Evolutionary conservation across 2,888 invertebrate species (phyloP), one percentile per base, ranked within the genome.

Genomic region (Vanessa cardui): DNA sequence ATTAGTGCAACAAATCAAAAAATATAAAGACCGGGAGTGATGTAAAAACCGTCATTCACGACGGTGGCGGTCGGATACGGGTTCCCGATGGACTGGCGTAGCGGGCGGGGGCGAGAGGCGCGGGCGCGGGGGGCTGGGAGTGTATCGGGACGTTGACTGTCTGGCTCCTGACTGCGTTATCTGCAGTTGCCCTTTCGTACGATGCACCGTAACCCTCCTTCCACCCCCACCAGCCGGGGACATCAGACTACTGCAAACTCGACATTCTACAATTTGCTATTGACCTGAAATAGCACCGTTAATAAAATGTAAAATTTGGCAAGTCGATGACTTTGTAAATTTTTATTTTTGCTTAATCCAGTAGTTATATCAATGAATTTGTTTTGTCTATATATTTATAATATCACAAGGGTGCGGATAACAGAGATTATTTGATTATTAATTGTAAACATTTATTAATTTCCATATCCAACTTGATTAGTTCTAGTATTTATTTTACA

Each of bases 121-220:
- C 73, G 56, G 75, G 73, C 77, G 74, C 75, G 74, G 69, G 75
- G 79, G 77, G 77, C 75, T 80, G 83, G 84, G 86, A 86, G 84
- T 88, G 89, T 89, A 90, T 87, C 87, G 90, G 91, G 90, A 89
- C 91, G 86, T 92, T 92, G 92, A 92, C 92, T 92, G 92, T 92
- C 92, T 92, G 91, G 89, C 85, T 82, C 85, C 83, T 81, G 88
- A 86, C 82, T 84, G 88, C 85, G 88, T 88, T 91, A 91, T 92
- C 92, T 91, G 92, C 92, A 92, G 89, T 92, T 90, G 91, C 92
- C 93, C 92, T 92, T 91, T 90, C 85, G 89, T 89, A 87, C 90
- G 89, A 89, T 92, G 91, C 90, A 89, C 91, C 82, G 85, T 88
- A 84, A 83, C 89, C 88, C 88, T 85, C 88, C 82, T 83, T 78